These are phyloP conservation scores for Hemicrepidius hirtus DNA, from an alignment of 2,888 invertebrate species.

Conservation along the genomic window DNA sequence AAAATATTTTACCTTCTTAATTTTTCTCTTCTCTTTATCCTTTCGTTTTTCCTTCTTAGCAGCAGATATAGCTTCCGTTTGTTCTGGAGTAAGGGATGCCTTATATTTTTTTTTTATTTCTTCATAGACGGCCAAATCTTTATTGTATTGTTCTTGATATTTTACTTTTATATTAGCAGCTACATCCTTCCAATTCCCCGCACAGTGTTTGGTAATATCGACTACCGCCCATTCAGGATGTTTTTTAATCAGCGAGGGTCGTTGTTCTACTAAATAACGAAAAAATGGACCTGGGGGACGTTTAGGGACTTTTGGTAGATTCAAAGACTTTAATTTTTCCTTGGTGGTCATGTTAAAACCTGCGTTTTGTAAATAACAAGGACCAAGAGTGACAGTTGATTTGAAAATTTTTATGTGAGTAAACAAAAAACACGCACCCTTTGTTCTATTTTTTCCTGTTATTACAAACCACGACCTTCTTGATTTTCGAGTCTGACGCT, in stretches of 20 bases:
- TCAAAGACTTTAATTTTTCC: slow-evolving; percentile 56
- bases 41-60: slow-evolving; percentile 74
- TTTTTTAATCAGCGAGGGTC: slow-evolving; percentile 75
- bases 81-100: slow-evolving; percentile 78
- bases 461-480: too few species aligned
- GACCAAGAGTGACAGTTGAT: slow-evolving; percentile 13
- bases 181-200: slow-evolving; percentile 79
- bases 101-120: slow-evolving; percentile 78
- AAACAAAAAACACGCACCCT: too few species aligned
- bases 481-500: too few species aligned
- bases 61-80: slow-evolving; percentile 76
- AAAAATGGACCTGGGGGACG: slow-evolving; percentile 82
- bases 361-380: slow-evolving; percentile 40
- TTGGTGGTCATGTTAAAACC: slow-evolving; percentile 56
- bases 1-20: slow-evolving; percentile 76
- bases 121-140: slow-evolving; percentile 77
- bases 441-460: too few species aligned
- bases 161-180: slow-evolving; percentile 74
- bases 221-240: slow-evolving; percentile 75
- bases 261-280: slow-evolving; percentile 77
- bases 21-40: slow-evolving; percentile 76
- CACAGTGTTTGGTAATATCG: slow-evolving; percentile 76
- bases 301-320: slow-evolving; percentile 83
- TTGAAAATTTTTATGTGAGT: too few species aligned
- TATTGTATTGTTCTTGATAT: slow-evolving; percentile 76